Conservation (phyloP, 92 coral and sea anemone species). For the Epizoanthus scotinus region DNA sequence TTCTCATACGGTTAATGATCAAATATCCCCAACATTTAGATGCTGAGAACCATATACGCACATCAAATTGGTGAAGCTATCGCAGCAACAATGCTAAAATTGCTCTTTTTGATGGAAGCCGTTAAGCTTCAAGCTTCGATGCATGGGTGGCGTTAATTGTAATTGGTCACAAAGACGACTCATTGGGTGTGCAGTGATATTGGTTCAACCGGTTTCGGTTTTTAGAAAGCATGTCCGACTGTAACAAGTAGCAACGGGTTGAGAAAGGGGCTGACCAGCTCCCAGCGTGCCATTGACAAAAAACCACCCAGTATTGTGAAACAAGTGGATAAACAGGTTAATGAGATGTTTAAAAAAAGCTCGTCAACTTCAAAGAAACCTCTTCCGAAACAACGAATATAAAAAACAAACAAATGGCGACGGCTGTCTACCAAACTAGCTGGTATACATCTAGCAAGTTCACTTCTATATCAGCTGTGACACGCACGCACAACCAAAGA, state of each 20-base stretch:
- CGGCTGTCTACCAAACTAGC: conserved; percentile 6
- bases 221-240: background rate
- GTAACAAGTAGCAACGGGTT: background rate
- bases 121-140: conserved; percentile 2
- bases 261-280: background rate
- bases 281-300: background rate
- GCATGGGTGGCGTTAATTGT: background rate
- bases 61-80: background rate
- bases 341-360: background rate
- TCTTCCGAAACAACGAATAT: conserved; percentile 14
- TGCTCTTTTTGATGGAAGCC: conserved; percentile 3
- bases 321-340: conserved; percentile 8
- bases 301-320: background rate
- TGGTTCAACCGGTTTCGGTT: conserved; percentile 17
- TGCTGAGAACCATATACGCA: background rate
- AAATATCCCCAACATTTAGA: no score
- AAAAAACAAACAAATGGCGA: conserved; percentile 9
- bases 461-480: background rate
- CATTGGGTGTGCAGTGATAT: conserved; percentile 16
- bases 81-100: background rate
- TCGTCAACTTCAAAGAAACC: conserved; percentile 38
- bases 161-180: background rate
- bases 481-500: background rate
- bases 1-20: no score
- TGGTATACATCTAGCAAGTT: background rate